Base-by-base conservation (phyloP, 2,888 invertebrate genomes). In the Tryphoninae sp. region DNA sequence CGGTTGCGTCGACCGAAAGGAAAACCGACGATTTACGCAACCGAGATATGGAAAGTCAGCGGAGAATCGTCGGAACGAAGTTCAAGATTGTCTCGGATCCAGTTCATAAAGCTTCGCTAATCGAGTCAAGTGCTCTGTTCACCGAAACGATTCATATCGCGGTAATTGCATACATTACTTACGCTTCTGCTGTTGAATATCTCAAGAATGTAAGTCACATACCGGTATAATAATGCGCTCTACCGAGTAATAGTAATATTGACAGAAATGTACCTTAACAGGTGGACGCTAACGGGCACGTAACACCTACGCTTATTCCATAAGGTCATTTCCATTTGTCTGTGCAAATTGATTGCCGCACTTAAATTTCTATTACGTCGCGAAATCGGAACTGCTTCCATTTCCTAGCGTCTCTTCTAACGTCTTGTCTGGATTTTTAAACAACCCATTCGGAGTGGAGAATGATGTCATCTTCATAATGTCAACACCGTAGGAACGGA, bases 311-410 rank as follows among this genome's bases (percentile, higher is more conserved):
- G 74, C 67, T 23, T 42, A 42, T 53, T 75, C 9, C 33, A 19
- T 53, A 78, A 78, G 81, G 81, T 78, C 78, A 75, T 81, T 81
- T 78, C 40, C 71, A 81, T 81, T 81, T 6, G 75, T 58, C 71
- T 9, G 59, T 49, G 13, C 64, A 55, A 59, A 78, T 75, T 74
- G 67, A 78, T 71, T 53, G 59, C 42, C 49, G 65, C 71, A 71
- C 71, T 81, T 71, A 49, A 65, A 49, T 75, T 71, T 68, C 64
- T 23, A 72, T 67, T 74, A 73, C 53, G 49, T n/a, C 73, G 22
- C 23, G 53, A 75, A 75, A 78, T 68, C 74, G 71, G 64, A 59
- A 71, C 62, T 45, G 26, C 53, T 51, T 53, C 42, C 33, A 26
- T 45, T 59, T 40, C 45, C 40, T 42, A 33, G 16, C 22, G 53